phyloP scores from a whole-genome alignment of 2,797 vertebrate species.

The Centroberyx gerrardi region DNA sequence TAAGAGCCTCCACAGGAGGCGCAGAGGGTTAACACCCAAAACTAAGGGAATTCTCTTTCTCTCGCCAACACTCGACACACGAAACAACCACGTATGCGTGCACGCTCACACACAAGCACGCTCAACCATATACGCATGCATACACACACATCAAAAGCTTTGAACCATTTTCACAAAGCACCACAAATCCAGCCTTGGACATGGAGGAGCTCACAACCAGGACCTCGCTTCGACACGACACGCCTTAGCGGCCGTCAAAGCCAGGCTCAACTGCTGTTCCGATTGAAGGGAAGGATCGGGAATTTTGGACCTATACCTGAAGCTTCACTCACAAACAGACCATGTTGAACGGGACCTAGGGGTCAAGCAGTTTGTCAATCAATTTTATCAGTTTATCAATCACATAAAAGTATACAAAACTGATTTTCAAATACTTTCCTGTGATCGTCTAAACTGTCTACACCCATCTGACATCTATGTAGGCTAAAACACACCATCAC shows the following conservation, averaged over 20 bases:
- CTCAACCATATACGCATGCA: constrained; percentile 48
- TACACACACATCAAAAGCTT: constrained; percentile 52
- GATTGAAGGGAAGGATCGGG: not conserved
- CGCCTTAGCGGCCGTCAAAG: not conserved
- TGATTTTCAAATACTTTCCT: constrained; percentile 14
- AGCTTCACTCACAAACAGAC: not conserved
- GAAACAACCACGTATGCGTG: constrained; percentile 62
- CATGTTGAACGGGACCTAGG: not conserved
- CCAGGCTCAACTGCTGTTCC: not conserved
- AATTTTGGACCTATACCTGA: constrained; percentile 5
- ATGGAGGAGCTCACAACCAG: constrained; percentile 44
- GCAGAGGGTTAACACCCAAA: constrained; percentile 81
- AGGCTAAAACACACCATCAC: constrained; percentile 9
- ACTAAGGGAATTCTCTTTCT: constrained; percentile 73
- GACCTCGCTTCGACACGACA: constrained; percentile 32
- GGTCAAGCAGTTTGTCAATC: not conserved
- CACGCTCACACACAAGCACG: constrained; percentile 51
- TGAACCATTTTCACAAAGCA: constrained; percentile 64
- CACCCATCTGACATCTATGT: constrained; percentile 15
- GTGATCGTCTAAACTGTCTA: not conserved
- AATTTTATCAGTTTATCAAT: not conserved
- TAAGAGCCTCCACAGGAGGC: constrained; percentile 90
- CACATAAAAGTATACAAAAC: constrained; percentile 36
- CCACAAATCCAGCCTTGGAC: constrained; percentile 60
- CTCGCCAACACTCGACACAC: constrained; percentile 48